phyloP scores from a whole-genome alignment of 2,797 vertebrate species.

The Cichlasoma orientale region DNA sequence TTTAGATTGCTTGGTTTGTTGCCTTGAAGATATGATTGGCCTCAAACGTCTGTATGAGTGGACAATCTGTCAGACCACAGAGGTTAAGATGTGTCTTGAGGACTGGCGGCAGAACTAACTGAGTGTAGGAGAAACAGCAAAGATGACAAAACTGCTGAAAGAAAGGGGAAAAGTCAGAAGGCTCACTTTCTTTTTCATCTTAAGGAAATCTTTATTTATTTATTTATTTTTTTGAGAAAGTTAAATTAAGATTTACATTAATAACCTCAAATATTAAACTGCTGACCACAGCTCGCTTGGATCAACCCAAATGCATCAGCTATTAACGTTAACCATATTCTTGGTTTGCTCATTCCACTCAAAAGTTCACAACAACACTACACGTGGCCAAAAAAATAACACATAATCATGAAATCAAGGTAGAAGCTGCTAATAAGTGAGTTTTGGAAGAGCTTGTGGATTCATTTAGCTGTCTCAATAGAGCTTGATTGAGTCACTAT shows the following conservation, averaged over 20 bases:
- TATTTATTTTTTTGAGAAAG: background rate
- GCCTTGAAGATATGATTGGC: conserved; percentile 1
- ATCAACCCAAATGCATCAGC: background rate
- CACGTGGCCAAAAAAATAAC: background rate
- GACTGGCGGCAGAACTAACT: background rate
- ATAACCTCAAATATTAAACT: background rate
- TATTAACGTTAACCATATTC: background rate
- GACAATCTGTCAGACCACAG: conserved; percentile 5
- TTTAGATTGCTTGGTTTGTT: conserved; percentile 30
- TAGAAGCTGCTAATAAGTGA: background rate
- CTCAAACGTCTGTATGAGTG: background rate
- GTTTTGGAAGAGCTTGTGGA: background rate
- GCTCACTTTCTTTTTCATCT: background rate
- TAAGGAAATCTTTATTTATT: background rate
- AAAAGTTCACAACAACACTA: background rate
- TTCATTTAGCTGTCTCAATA: no score
- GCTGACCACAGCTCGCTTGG: background rate
- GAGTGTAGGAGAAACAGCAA: background rate
- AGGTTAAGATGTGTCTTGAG: background rate
- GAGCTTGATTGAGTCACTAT: background rate
- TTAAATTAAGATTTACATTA: background rate
- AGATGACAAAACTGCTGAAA: background rate
- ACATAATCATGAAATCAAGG: background rate
- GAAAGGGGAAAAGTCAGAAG: background rate
- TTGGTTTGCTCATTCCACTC: background rate